Evolutionary conservation across 2,113 vertebrate genomes (phyloP), one percentile per base, ranked within the genome.

Genomic region (Chloroceryle aenea): DNA sequence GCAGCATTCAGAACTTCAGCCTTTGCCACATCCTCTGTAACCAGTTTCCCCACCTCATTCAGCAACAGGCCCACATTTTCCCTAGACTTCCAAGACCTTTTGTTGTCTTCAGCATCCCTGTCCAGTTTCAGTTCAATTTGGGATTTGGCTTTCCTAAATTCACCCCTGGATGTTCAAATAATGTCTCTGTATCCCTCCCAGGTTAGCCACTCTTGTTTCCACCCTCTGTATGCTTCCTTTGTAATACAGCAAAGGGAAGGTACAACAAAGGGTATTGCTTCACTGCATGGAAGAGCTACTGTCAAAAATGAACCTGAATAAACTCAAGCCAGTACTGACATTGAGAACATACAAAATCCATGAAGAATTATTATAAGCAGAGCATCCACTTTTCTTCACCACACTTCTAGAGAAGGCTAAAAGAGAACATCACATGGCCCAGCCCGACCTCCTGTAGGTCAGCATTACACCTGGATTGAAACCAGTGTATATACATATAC

Each of bases 401-500:
- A 52, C 23, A 9, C 20, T 66, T 34, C 34, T 27, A 73, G n/a
- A 67, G 85, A 71, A 77, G 32, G 32, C 85, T 87, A 38, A 76
- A 83, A 86, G 59, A 27, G 82, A 96, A 43, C 4, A 2, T 88
- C 52, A 74, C 63, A 77, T 63, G 38, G 56, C 87, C 52, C 85
- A 90, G 30, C 79, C 67, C 52, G 22, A 29, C n/a, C 82, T 95
- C 52, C 56, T 56, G 47, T 74, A 94, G 87, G 95, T 96, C 93
- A 96, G 47, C 63, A 71, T 88, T 90, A 94, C 82, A 84, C 75
- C 88, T 94, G 95, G 90, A 52, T 15, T 77, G 53, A 96, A 95
- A 96, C 91, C 95, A 90, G 25, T 90, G 85, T 91, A 80, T 96
- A 96, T 92, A 72, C 83, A 90, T 93, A 96, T 72, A 86, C 90